A percentile compares a stretch with the other conserved stretches of the same genome.
These are phyloP conservation scores for Cryptoblepharus egeriae DNA, from an alignment of 2,797 vertebrate species.

Conservation along the genomic window DNA sequence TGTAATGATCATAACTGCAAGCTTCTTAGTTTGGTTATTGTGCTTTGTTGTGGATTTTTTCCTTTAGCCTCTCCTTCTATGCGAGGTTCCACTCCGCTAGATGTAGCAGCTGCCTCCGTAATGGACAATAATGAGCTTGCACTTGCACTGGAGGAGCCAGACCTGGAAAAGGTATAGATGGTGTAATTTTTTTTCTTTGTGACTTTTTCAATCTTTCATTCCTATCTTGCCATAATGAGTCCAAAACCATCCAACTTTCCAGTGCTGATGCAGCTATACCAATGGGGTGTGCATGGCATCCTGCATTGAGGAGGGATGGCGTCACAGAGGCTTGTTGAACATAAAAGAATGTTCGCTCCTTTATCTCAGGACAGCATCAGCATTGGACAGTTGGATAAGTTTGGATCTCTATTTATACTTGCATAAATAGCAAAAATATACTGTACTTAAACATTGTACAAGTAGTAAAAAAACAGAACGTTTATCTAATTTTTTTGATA, in stretches of 20 bases:
- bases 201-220: background rate
- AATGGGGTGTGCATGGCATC: no score
- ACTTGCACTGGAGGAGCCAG: constrained; percentile 93
- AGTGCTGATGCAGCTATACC: no score
- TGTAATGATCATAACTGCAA: constrained; percentile 32
- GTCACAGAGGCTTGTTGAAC: no score
- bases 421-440: no score
- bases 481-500: background rate
- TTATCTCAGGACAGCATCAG: no score
- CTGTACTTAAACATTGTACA: no score
- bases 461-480: background rate
- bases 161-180: constrained; percentile 89
- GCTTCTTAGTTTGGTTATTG: background rate
- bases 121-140: constrained; percentile 99
- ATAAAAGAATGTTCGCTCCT: no score
- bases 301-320: no score
- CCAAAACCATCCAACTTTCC: no score
- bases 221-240: background rate
- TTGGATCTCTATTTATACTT: background rate
- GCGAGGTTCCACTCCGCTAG: constrained; percentile 96
- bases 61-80: constrained; percentile 92
- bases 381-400: no score
- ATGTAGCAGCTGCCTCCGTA: constrained; percentile 97
- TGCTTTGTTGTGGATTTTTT: background rate
- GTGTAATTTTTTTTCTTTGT: background rate